Conservation (phyloP, 2,113 vertebrate genomes). For the Melanocharis versteri region DNA sequence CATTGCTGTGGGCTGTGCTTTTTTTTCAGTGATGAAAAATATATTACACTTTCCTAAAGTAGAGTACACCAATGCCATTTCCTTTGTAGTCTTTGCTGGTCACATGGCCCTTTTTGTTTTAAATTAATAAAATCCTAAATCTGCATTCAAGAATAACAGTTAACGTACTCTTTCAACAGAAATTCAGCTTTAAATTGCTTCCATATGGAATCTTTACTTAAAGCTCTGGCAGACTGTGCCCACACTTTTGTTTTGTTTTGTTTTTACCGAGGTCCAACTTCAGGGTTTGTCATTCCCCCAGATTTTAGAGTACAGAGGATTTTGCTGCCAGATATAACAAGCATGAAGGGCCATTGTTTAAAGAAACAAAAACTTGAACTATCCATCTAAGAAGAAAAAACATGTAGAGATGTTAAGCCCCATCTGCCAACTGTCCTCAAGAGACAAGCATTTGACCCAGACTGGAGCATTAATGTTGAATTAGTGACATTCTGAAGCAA, state of each 20-base stretch:
- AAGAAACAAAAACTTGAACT: slow-evolving; percentile 42
- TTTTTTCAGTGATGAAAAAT: slow-evolving; percentile 69
- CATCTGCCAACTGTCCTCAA: not conserved
- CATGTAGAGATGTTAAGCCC: not conserved
- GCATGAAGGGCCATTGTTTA: slow-evolving; percentile 24
- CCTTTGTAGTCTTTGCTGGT: slow-evolving; percentile 72
- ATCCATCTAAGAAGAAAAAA: slow-evolving; percentile 31
- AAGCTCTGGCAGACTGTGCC: slow-evolving; percentile 40
- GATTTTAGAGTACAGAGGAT: slow-evolving; percentile 27
- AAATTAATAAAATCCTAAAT: slow-evolving; percentile 73
- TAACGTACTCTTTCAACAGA: slow-evolving; percentile 62
- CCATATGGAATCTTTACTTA: slow-evolving; percentile 58
- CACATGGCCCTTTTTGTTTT: slow-evolving; percentile 61
- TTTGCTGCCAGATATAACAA: slow-evolving; percentile 45
- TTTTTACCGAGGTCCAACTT: slow-evolving; percentile 15
- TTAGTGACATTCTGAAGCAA: not conserved
- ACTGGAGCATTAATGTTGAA: not conserved
- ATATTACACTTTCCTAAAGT: slow-evolving; percentile 67
- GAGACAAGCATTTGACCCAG: not conserved
- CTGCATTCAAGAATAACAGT: slow-evolving; percentile 62
- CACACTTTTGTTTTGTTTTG: slow-evolving; percentile 25
- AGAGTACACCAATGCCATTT: slow-evolving; percentile 61
- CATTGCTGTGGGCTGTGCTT: slow-evolving; percentile 68
- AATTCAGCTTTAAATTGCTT: slow-evolving; percentile 67
- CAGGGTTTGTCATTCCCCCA: slow-evolving; percentile 17